Percentiles rank a stretch among this genome's conserved stretches.
Conservation (phyloP, 2,797 vertebrate species). For the Scyliorhinus canicula region DNA sequence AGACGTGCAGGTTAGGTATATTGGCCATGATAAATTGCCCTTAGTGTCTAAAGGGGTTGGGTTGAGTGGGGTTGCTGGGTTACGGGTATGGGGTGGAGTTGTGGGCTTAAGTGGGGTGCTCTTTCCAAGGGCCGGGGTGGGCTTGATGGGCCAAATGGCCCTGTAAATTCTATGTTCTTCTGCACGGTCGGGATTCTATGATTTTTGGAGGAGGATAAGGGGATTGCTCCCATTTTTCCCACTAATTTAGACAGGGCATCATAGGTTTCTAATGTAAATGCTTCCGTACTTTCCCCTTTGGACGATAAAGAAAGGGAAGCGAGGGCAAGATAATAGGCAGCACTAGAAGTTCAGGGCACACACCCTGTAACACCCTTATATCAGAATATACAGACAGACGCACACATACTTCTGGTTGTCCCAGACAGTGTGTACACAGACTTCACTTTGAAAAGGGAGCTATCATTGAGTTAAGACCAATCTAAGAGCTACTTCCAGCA, state of each 20-base stretch:
- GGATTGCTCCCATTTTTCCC: neutral
- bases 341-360: neutral
- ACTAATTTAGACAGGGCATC: neutral
- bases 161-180: too few species aligned
- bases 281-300: neutral
- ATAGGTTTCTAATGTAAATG: neutral
- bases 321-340: neutral
- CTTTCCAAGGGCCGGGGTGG: too few species aligned
- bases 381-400: neutral
- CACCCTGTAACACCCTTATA: neutral
- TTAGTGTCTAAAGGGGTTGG: too few species aligned
- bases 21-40: too few species aligned
- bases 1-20: too few species aligned
- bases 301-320: too few species aligned
- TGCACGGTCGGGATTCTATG: too few species aligned
- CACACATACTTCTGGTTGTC: neutral
- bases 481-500: neutral
- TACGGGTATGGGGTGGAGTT: too few species aligned
- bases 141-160: too few species aligned
- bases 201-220: neutral
- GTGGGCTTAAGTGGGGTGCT: too few species aligned
- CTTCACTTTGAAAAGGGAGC: neutral
- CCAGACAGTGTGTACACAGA: neutral
- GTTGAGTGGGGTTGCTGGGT: too few species aligned
- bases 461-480: neutral